These are phyloP conservation scores for Drosophila kurseongensis DNA, from an alignment of 1,140 invertebrate species.

Conservation along the genomic window DNA sequence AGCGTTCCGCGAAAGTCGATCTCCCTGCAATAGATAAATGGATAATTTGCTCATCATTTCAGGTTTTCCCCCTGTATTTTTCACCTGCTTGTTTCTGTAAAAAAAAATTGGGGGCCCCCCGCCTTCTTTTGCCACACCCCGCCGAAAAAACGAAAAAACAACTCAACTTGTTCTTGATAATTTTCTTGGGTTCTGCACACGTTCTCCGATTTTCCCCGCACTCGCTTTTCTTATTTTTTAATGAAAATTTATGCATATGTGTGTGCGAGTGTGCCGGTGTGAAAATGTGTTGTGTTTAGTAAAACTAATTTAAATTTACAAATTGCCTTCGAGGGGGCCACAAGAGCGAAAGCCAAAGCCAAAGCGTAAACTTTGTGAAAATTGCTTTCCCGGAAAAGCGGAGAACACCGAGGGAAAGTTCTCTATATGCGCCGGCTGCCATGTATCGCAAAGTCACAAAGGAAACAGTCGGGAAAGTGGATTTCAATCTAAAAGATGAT, in stretches of 20 bases:
- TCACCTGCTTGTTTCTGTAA: conserved; percentile 49
- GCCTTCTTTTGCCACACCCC: not conserved
- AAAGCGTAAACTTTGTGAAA: conserved; percentile 55
- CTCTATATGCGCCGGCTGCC: conserved; percentile 8
- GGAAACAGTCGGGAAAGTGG: conserved; percentile 44
- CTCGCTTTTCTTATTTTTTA: conserved; percentile 47
- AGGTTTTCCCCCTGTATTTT: conserved; percentile 18
- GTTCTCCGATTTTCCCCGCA: conserved; percentile 32
- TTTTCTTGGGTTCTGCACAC: conserved; percentile 56
- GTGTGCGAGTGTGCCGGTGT: conserved; percentile 31
- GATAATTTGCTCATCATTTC: conserved; percentile 48
- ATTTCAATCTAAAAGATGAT: conserved; percentile 52
- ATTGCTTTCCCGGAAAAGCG: conserved; percentile 54
- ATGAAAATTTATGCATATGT: conserved; percentile 59
- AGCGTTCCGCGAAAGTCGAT: conserved; percentile 47
- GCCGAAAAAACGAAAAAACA: conserved; percentile 6
- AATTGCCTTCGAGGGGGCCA: conserved; percentile 55
- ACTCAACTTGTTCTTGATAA: conserved; percentile 64
- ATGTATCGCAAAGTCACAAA: conserved; percentile 40
- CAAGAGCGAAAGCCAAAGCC: conserved; percentile 31
- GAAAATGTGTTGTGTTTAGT: conserved; percentile 60
- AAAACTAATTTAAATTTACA: conserved; percentile 66
- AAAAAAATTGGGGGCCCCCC: conserved; percentile 28
- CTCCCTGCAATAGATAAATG: conserved; percentile 30
- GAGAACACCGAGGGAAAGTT: conserved; percentile 39